Percentiles rank a stretch among this genome's conserved stretches.
These are phyloP conservation scores for Anniella stebbinsi DNA, from an alignment of 2,797 vertebrate species.

Conservation along the genomic window DNA sequence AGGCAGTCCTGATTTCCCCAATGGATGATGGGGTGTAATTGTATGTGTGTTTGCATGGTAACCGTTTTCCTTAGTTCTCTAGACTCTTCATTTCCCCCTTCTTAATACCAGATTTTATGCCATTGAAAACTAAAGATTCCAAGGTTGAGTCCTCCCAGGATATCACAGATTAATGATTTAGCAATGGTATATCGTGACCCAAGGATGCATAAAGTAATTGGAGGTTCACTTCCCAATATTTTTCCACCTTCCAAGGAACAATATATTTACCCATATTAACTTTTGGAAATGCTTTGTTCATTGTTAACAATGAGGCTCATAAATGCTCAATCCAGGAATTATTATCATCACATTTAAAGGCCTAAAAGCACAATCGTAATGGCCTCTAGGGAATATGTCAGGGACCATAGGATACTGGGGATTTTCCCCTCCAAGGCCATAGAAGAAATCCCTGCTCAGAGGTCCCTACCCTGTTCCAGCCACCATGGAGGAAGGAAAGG, in stretches of 20 bases:
- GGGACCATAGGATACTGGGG: no score
- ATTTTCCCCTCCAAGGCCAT: no score
- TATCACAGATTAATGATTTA: constrained; percentile 69
- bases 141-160: constrained; percentile 53
- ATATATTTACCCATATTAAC: constrained; percentile 49
- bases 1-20: not conserved
- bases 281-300: constrained; percentile 72
- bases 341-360: not conserved
- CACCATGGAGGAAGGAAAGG: no score
- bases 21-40: constrained; percentile 9
- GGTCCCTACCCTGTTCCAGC: no score
- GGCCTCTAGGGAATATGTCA: no score
- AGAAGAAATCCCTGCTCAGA: no score
- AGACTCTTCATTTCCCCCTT: constrained; percentile 40
- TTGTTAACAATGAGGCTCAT: constrained; percentile 60
- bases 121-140: constrained; percentile 68
- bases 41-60: not conserved
- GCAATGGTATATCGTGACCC: constrained; percentile 72
- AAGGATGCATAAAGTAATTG: constrained; percentile 71
- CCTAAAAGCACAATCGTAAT: no score
- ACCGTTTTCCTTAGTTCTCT: constrained; percentile 43
- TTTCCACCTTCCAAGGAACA: constrained; percentile 64
- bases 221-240: constrained; percentile 63
- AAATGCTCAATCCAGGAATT: constrained; percentile 44
- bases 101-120: constrained; percentile 59